Percentiles rank a stretch among this genome's conserved stretches.
phyloP scores from a whole-genome alignment of 2,888 invertebrate species.

The Steromphala cineraria region DNA sequence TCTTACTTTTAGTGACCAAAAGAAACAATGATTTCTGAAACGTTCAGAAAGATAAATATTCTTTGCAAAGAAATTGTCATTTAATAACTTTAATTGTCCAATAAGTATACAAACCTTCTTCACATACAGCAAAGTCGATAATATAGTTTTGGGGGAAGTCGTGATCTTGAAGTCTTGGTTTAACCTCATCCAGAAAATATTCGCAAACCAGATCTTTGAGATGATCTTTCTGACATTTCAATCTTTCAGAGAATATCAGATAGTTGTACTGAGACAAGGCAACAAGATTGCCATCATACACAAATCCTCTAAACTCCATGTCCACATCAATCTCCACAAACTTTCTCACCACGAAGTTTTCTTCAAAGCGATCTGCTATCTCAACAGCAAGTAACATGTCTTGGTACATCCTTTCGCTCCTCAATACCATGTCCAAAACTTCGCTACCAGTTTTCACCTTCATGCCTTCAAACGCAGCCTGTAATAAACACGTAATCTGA shows the following conservation, averaged over 20 bases:
- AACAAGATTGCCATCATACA: constrained; percentile 46
- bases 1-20: too few species aligned
- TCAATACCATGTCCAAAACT: constrained; percentile 59
- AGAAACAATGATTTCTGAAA: too few species aligned
- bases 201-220: constrained; percentile 38
- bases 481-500: constrained; percentile 57
- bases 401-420: constrained; percentile 66
- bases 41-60: too few species aligned
- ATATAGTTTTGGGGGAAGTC: constrained; percentile 53
- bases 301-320: constrained; percentile 68
- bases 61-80: too few species aligned
- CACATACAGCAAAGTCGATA: constrained; percentile 64
- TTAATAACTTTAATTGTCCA: too few species aligned
- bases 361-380: constrained; percentile 51
- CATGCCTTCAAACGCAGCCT: constrained; percentile 57
- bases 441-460: constrained; percentile 50
- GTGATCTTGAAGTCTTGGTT: constrained; percentile 41
- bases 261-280: constrained; percentile 67
- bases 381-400: constrained; percentile 61
- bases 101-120: constrained; percentile 42
- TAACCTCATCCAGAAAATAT: constrained; percentile 48
- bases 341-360: constrained; percentile 62
- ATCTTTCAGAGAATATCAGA: constrained; percentile 54
- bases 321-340: constrained; percentile 65
- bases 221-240: constrained; percentile 41